Base-by-base conservation (phyloP, 2,888 invertebrate species). In the Nasonia oneida region DNA sequence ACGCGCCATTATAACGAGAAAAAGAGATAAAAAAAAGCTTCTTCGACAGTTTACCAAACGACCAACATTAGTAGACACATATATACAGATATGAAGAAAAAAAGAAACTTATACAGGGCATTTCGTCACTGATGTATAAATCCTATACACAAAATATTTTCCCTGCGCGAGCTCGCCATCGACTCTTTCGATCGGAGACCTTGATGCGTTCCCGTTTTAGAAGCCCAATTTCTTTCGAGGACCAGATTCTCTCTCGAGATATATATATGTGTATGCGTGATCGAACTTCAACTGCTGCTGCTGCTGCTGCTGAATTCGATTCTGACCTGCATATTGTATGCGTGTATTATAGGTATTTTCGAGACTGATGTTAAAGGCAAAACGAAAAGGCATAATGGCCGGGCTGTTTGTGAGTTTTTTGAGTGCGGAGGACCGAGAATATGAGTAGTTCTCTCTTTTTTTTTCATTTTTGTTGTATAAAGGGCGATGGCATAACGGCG, bases 231-330 rank as follows among this genome's bases (percentile, higher is more conserved):
- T 23, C 23, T 23, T 23, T 23, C 75, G 75, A 33, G 71, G 42
- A 42, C 71, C 83, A 70, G 67, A 83, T 83, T 23, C 23, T 57
- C 76, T 82, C 75, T 18, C 39, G 18, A 5, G n/a, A 23, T 23
- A 23, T 23, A 23, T 23, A 23, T 23, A 23, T 1, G 23, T 23
- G 23, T 23, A 23, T 23, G 23, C 23, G 23, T 23, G 23, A 23
- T 23, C 23, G 23, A 23, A 23, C 23, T 23, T 23, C 23, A 23
- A 23, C 23, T 23, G 23, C 23, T 23, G 23, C 23, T 57, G 18
- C 23, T 57, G 18, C 57, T 18, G 15, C n/a, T 57, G n/a, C 23
- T 23, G 23, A n/a, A 18, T 57, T 23, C 23, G n/a, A n/a, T 37
- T 18, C 71, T 71, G 71, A 71, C 71, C 71, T 39, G n/a, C 6